These are phyloP conservation scores for Platorchestia sp. DNA, from an alignment of 1,140 invertebrate genomes.

Conservation along the genomic window DNA sequence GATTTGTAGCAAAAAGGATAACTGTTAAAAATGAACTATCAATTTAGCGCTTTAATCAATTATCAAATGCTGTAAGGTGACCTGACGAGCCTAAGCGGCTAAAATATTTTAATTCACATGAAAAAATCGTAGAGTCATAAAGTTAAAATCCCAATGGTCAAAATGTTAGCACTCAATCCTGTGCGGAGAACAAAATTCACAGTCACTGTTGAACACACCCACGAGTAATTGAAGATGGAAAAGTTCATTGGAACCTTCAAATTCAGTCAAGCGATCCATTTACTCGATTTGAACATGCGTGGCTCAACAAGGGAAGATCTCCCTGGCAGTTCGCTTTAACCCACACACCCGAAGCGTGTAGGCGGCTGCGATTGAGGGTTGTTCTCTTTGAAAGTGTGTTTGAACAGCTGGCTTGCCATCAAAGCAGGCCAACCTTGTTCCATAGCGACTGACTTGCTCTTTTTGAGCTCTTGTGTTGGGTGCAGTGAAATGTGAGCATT, in stretches of 20 bases:
- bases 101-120: too few relatives aligned
- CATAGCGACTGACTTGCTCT: slow-evolving; percentile 16
- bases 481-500: neutral
- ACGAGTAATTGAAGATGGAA: neutral
- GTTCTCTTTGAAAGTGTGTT: slow-evolving; percentile 44
- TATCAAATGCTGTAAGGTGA: too few relatives aligned
- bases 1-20: too few relatives aligned
- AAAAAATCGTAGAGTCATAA: too few relatives aligned
- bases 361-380: neutral
- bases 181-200: neutral
- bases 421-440: slow-evolving; percentile 41
- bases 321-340: neutral
- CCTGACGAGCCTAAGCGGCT: too few relatives aligned
- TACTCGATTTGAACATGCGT: neutral
- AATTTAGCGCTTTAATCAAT: too few relatives aligned
- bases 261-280: neutral
- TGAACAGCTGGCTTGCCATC: slow-evolving; percentile 36
- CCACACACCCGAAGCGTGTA: neutral
- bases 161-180: neutral
- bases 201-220: neutral
- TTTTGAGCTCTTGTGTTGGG: neutral
- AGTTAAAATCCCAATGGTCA: neutral
- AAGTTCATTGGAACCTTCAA: neutral
- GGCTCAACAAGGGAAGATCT: neutral
- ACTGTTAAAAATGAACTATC: too few relatives aligned